Conservation (phyloP, 2,888 invertebrate species). For the Leucozona laternaria region DNA sequence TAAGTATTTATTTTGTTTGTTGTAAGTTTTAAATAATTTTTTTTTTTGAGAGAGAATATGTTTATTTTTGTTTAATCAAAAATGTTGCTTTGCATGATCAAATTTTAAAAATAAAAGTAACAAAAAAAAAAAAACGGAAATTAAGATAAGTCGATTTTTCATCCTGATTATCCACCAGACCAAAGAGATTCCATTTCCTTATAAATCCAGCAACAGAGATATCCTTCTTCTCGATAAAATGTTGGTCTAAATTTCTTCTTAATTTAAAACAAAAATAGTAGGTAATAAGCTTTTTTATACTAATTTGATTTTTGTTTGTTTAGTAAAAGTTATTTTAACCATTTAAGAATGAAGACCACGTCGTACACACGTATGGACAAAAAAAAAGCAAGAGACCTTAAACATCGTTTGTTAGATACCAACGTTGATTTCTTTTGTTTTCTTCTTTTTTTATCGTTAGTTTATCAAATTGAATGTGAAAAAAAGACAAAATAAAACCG, state of each 20-base stretch:
- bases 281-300: conserved; percentile 6
- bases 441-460: background rate
- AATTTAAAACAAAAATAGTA: conserved; percentile 32
- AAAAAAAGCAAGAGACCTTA: conserved; percentile 44
- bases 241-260: conserved; percentile 35
- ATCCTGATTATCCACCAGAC: conserved; percentile 41
- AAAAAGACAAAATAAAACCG: conserved; percentile 16
- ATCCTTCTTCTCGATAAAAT: conserved; percentile 19
- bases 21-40: conserved; percentile 41
- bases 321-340: conserved; percentile 27
- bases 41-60: conserved; percentile 33
- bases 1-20: conserved; percentile 61
- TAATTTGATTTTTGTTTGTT: conserved; percentile 10
- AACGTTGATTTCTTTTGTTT: conserved; percentile 58
- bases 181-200: conserved; percentile 9
- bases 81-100: conserved; percentile 53
- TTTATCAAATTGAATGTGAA: conserved; percentile 33
- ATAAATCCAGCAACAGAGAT: conserved; percentile 28
- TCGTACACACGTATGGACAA: conserved; percentile 51
- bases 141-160: conserved; percentile 28
- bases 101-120: conserved; percentile 13
- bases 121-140: conserved; percentile 10
- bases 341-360: conserved; percentile 64
- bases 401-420: conserved; percentile 74
- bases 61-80: conserved; percentile 18